Evolutionary conservation across 2,797 vertebrate genomes (phyloP).

Genomic region (Carcharodon carcharias): DNA sequence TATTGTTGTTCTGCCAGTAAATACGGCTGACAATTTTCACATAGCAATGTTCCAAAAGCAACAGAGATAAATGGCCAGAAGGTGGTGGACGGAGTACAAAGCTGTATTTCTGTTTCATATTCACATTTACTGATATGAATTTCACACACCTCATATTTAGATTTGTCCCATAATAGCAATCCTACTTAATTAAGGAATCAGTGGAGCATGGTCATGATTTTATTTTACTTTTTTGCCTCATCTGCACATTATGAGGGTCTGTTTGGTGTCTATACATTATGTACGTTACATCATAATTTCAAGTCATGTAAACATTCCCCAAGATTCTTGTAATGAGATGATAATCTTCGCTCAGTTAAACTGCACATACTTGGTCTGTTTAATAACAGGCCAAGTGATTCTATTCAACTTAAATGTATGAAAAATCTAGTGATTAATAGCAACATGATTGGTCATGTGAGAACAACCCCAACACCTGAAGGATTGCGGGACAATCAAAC

Average conservation of each 20-base stretch:
- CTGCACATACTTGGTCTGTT: not conserved
- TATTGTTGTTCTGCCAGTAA: not conserved
- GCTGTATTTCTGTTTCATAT: not conserved
- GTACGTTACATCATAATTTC: not conserved
- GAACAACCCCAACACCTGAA: not conserved
- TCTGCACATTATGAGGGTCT: not conserved
- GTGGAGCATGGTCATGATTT: not conserved
- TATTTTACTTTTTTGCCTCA: not conserved
- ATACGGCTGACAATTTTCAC: not conserved
- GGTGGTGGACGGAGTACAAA: not conserved
- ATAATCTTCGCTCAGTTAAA: not conserved
- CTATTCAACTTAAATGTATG: not conserved
- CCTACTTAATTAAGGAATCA: not conserved
- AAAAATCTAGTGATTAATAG: not conserved
- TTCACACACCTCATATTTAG: not conserved
- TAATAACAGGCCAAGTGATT: not conserved
- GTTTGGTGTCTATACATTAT: not conserved
- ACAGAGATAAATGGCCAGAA: not conserved
- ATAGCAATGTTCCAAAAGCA: not conserved
- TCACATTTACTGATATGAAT: not conserved
- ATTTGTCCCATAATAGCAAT: not conserved
- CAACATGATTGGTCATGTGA: not conserved
- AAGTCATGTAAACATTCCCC: not conserved
- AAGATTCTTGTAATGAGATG: not conserved
- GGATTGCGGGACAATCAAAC: not conserved